Evolutionary conservation across 64 coral and sea anemone species (phyloP).

Genomic region (Stylophora pistillata): DNA sequence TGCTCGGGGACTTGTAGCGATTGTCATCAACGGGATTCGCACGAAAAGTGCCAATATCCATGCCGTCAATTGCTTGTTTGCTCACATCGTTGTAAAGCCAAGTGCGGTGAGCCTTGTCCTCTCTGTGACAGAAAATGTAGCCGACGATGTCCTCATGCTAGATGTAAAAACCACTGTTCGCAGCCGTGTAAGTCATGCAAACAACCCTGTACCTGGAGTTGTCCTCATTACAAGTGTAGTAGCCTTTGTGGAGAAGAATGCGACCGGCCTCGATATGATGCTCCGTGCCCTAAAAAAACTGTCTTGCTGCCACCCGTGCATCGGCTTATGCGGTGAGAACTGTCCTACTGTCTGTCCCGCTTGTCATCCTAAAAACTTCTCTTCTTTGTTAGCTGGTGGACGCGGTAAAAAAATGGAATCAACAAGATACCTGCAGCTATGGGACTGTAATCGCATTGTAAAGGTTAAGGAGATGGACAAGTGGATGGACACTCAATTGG

Average conservation of each 20-base stretch:
- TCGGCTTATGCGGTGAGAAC: constrained; percentile 55
- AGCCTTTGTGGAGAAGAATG: constrained; percentile 60
- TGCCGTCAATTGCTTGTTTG: constrained; percentile 56
- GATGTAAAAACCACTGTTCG: constrained; percentile 31
- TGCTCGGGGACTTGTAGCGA: constrained; percentile 42
- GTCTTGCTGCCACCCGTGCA: constrained; percentile 48
- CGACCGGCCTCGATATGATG: constrained; percentile 31
- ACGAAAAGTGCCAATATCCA: constrained; percentile 51
- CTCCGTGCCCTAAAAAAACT: constrained; percentile 41
- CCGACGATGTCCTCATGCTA: constrained; percentile 42
- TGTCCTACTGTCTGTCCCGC: constrained; percentile 49
- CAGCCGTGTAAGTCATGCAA: constrained; percentile 41
- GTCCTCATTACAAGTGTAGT: constrained; percentile 60
- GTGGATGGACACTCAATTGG: neutral
- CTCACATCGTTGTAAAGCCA: constrained; percentile 62
- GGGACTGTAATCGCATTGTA: constrained; percentile 17
- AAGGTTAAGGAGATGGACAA: constrained; percentile 31
- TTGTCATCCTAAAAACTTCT: constrained; percentile 43
- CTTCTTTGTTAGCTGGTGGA: neutral
- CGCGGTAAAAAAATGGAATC: constrained; percentile 7
- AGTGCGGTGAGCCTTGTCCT: constrained; percentile 53
- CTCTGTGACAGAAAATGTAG: constrained; percentile 57
- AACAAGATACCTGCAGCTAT: constrained; percentile 15
- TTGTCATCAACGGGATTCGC: constrained; percentile 42
- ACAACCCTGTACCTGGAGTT: constrained; percentile 47